Evolutionary conservation across 2,888 invertebrate species (phyloP).

Genomic region (Pandemis heparana): DNA sequence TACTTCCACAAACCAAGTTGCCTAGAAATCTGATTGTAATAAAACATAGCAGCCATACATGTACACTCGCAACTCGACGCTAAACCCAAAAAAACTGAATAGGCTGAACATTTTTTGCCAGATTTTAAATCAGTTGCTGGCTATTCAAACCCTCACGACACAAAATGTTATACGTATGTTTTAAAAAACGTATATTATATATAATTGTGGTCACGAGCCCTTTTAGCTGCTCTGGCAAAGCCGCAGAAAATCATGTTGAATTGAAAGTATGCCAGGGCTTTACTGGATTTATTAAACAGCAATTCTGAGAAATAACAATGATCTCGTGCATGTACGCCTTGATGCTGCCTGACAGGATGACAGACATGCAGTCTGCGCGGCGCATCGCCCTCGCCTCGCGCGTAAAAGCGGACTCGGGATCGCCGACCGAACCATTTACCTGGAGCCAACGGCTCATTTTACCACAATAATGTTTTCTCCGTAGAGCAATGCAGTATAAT

Average conservation of each 20-base stretch:
- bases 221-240: background rate
- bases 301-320: constrained; percentile 18
- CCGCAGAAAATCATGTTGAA: background rate
- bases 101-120: background rate
- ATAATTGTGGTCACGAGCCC: background rate
- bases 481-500: constrained; percentile 22
- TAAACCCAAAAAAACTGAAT: constrained; percentile 9
- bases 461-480: constrained; percentile 37
- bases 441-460: constrained; percentile 36
- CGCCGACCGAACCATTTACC: constrained; percentile 40
- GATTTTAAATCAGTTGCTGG: background rate
- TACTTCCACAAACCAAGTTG: constrained; percentile 48
- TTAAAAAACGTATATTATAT: background rate
- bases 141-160: background rate
- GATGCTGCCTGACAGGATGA: constrained; percentile 24
- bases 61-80: constrained; percentile 3
- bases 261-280: constrained; percentile 7
- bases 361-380: constrained; percentile 37
- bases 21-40: constrained; percentile 25
- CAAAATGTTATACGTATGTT: background rate
- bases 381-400: constrained; percentile 8
- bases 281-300: background rate
- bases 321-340: background rate
- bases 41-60: too few species aligned
- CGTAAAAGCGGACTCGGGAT: constrained; percentile 30